Evolutionary conservation across 2,797 vertebrate genomes (phyloP).

Genomic region (Onychomys arenicola): DNA sequence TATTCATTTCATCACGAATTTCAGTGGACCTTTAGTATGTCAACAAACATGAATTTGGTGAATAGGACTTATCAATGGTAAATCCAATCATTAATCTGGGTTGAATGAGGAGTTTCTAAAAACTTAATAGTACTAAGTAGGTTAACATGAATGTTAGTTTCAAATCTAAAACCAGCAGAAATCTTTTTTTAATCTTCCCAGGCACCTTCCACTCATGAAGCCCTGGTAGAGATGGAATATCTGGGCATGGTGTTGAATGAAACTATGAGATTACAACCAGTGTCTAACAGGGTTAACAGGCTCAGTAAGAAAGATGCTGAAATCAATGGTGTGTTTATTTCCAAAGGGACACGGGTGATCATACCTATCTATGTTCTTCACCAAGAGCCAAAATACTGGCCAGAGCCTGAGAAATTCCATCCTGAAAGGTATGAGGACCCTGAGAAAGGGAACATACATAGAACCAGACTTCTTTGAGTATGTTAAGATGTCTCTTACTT

Average conservation of each 20-base stretch:
- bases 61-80: too few species aligned
- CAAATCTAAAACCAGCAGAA: background rate
- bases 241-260: slow-evolving; percentile 87
- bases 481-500: too few species aligned
- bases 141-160: background rate
- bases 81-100: background rate
- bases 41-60: too few species aligned
- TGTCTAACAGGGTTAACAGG: slow-evolving; percentile 81
- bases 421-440: slow-evolving; percentile 87
- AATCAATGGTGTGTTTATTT: slow-evolving; percentile 51
- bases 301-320: slow-evolving; percentile 83
- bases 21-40: too few species aligned
- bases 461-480: too few species aligned
- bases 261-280: slow-evolving; percentile 82
- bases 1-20: too few species aligned
- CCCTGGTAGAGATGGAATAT: slow-evolving; percentile 85
- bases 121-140: background rate
- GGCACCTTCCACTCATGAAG: slow-evolving; percentile 82
- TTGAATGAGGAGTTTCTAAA: background rate
- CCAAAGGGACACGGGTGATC: slow-evolving; percentile 72
- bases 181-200: background rate
- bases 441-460: too few species aligned
- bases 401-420: too few species aligned
- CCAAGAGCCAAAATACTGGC: slow-evolving; percentile 72
- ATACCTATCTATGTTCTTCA: slow-evolving; percentile 82